phyloP scores from a whole-genome alignment of 2,113 vertebrate genomes.

The Triplophysa dalaica region DNA sequence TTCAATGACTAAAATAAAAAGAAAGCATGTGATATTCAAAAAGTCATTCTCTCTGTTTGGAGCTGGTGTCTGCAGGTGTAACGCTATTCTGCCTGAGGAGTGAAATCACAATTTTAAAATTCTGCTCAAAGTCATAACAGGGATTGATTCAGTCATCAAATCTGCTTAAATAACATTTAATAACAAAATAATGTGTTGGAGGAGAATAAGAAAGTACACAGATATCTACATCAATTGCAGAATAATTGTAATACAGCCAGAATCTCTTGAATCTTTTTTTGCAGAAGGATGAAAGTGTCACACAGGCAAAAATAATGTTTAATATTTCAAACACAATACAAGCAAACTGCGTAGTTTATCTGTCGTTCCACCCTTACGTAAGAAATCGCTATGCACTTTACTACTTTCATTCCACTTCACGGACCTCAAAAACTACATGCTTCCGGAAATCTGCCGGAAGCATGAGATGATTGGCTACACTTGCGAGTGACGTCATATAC shows the following conservation, averaged over 20 bases:
- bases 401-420: not conserved
- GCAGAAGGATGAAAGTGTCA: too few species aligned
- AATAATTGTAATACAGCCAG: too few species aligned
- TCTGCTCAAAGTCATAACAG: too few species aligned
- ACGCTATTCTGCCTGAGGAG: not conserved
- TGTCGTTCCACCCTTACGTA: too few species aligned
- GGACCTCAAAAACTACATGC: not conserved
- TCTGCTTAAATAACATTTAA: not conserved
- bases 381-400: too few species aligned
- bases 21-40: too few species aligned
- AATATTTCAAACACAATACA: too few species aligned
- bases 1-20: too few species aligned
- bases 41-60: too few species aligned
- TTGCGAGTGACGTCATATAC: constrained; percentile 29
- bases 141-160: not conserved
- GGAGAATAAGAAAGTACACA: not conserved
- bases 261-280: too few species aligned
- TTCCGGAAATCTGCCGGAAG: not conserved
- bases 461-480: constrained; percentile 7
- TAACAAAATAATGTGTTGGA: not conserved
- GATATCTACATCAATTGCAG: not conserved
- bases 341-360: too few species aligned
- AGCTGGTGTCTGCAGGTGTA: not conserved
- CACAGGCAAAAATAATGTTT: too few species aligned
- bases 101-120: not conserved